Evolutionary conservation across 1,140 invertebrate genomes (phyloP), one percentile per base, ranked within the genome.

Genomic region (Arctopsyche grandis): DNA sequence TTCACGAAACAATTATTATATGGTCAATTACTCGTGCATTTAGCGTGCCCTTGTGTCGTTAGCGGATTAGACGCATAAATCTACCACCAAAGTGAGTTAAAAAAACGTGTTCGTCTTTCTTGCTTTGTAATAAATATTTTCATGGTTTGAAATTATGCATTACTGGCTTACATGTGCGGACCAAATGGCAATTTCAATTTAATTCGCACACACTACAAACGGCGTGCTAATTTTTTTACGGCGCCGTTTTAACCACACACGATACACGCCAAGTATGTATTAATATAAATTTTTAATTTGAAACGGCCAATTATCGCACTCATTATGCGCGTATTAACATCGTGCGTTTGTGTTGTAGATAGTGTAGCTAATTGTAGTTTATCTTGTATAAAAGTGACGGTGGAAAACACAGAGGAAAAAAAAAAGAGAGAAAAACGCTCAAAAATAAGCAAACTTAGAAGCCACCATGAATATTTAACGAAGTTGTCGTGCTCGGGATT

Each of bases 391-490:
- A 38, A 38, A 38, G 29, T 38, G 29, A 7, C 29, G 29, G 29
- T 38, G 29, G 7, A 38, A 38, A 38, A 38, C 29, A 38, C n/a
- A n/a, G n/a, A n/a, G n/a, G n/a, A n/a, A n/a, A n/a, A n/a, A n/a
- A n/a, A n/a, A n/a, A n/a, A n/a, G n/a, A n/a, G n/a, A n/a, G n/a
- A n/a, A n/a, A n/a, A n/a, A n/a, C n/a, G 29, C 29, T 4, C 29
- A 38, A 38, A 38, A 38, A 38, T 38, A 38, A 38, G 29, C 29
- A 38, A 38, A 38, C 29, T 38, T 29, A 22, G 69, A 60, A 78
- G 69, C 77, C 74, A 58, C 74, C 14, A 76, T 76, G 74, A 76
- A 76, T 76, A 76, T 76, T 76, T 76, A 78, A 60, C 66, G 77
- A 70, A 60, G 69, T 70, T 78, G 77, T 70, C 77, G 77, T 78